Percentiles rank a stretch among this genome's conserved stretches.
phyloP scores from a whole-genome alignment of 37 sponge, comb jelly and placozoan genomes.

The Ephydatia muelleri region DNA sequence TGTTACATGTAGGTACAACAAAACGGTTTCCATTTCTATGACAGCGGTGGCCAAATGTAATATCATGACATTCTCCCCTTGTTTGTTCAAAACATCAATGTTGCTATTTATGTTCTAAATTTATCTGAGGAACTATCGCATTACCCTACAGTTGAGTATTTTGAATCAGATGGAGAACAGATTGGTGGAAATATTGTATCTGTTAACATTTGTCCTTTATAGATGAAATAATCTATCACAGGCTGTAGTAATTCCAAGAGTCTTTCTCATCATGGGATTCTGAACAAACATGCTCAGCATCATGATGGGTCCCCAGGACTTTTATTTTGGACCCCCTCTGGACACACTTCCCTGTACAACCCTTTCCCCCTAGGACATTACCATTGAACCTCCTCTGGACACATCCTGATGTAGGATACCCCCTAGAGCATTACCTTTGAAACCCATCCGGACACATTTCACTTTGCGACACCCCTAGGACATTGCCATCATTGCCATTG shows the following conservation, averaged over 20 bases:
- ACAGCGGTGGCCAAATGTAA: constrained; percentile 28
- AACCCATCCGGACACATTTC: too few species aligned
- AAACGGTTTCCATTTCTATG: background rate
- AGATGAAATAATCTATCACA: background rate
- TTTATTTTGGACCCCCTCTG: too few species aligned
- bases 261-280: constrained; percentile 15
- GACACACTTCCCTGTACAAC: too few species aligned
- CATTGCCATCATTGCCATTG: too few species aligned
- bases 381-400: too few species aligned
- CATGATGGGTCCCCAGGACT: constrained; percentile 22
- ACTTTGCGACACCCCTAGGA: too few species aligned
- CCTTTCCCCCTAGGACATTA: too few species aligned
- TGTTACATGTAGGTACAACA: too few species aligned
- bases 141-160: background rate
- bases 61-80: too few species aligned
- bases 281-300: background rate
- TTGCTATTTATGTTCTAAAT: background rate
- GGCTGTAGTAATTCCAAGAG: background rate
- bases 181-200: constrained; percentile 6
- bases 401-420: too few species aligned
- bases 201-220: background rate
- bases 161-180: constrained; percentile 11
- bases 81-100: background rate
- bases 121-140: background rate
- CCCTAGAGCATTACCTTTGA: too few species aligned